These are phyloP conservation scores for Mythimna vitellina DNA, from an alignment of 2,888 invertebrate species.

Conservation along the genomic window DNA sequence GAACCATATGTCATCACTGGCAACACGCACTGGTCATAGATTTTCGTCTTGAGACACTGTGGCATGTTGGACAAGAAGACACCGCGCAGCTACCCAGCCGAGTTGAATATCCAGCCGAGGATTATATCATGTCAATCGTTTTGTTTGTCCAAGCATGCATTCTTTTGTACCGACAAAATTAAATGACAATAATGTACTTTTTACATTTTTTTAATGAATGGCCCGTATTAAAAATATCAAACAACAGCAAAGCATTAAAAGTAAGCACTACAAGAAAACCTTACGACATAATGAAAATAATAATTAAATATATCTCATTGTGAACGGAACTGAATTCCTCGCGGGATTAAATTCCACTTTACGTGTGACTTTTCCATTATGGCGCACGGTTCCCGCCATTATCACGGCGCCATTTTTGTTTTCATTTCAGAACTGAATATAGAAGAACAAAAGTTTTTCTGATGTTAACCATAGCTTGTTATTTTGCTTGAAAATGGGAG, in stretches of 20 bases:
- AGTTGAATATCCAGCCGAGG: too few relatives aligned
- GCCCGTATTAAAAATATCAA: neutral
- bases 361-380: slow-evolving; percentile 52
- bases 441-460: slow-evolving; percentile 18
- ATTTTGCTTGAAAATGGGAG: too few relatives aligned
- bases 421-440: slow-evolving; percentile 23
- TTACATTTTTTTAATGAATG: neutral
- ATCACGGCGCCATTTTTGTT: slow-evolving; percentile 39
- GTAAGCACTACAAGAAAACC: slow-evolving; percentile 3
- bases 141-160: too few relatives aligned
- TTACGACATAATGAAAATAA: slow-evolving; percentile 25
- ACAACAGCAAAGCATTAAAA: neutral
- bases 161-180: too few relatives aligned
- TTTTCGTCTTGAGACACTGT: too few relatives aligned
- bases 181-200: too few relatives aligned
- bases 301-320: slow-evolving; percentile 41
- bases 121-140: too few relatives aligned
- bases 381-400: slow-evolving; percentile 35
- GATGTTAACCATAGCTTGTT: neutral
- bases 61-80: too few relatives aligned
- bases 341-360: slow-evolving; percentile 43
- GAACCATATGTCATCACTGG: too few relatives aligned
- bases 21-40: too few relatives aligned
- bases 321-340: slow-evolving; percentile 39
- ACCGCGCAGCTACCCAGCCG: too few relatives aligned